phyloP scores from a whole-genome alignment of 1,140 invertebrate genomes.

The Sitophilus oryzae region DNA sequence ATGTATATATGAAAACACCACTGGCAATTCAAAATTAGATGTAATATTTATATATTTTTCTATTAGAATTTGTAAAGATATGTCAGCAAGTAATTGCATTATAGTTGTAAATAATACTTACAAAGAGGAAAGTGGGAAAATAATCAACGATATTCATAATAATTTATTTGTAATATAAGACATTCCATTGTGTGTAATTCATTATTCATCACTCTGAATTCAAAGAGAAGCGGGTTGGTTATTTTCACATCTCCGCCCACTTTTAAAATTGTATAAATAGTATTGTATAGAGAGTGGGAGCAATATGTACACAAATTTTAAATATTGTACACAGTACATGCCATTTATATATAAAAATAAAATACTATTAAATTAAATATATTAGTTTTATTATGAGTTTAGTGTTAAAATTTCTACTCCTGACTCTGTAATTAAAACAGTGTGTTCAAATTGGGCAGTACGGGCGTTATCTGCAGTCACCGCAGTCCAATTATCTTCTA shows the following conservation, averaged over 20 bases:
- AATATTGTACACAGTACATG: slow-evolving; percentile 34
- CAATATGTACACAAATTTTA: slow-evolving; percentile 39
- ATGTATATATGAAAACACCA: slow-evolving; percentile 10
- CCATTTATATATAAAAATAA: slow-evolving; percentile 29
- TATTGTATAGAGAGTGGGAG: slow-evolving; percentile 36
- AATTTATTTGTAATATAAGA: slow-evolving; percentile 30
- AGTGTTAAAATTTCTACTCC: slow-evolving; percentile 70
- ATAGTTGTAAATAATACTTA: slow-evolving; percentile 31
- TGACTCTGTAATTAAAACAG: slow-evolving; percentile 72
- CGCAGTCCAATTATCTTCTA: slow-evolving; percentile 86
- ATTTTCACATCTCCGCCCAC: slow-evolving; percentile 33
- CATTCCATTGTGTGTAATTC: slow-evolving; percentile 41
- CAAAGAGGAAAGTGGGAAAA: slow-evolving; percentile 32
- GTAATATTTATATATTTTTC: slow-evolving; percentile 34
- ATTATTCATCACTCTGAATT: neutral
- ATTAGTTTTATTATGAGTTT: no score
- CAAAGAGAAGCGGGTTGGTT: slow-evolving; percentile 26
- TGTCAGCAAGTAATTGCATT: slow-evolving; percentile 36
- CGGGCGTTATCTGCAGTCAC: slow-evolving; percentile 70
- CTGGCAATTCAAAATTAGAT: slow-evolving; percentile 14
- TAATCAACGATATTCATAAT: slow-evolving; percentile 32
- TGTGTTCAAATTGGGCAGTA: slow-evolving; percentile 89
- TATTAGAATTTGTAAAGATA: slow-evolving; percentile 36
- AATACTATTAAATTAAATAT: no score
- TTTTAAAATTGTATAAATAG: slow-evolving; percentile 29